Conservation (phyloP, 2,797 vertebrate genomes). For the Anguilla pacifica region DNA sequence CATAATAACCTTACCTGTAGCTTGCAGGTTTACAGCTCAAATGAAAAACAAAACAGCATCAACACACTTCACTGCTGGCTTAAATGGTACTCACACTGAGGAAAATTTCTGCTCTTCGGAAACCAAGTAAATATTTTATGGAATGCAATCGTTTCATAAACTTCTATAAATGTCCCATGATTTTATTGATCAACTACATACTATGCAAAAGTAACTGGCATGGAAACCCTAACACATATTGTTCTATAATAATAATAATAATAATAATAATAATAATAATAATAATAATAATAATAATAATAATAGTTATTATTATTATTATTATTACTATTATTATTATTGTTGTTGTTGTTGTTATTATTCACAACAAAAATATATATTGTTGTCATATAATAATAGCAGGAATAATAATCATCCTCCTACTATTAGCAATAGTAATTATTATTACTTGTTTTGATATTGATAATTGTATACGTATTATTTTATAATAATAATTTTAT, state of each 20-base stretch:
- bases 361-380: neutral
- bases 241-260: neutral
- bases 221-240: neutral
- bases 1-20: conserved; percentile 24
- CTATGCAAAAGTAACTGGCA: neutral
- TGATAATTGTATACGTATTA: neutral
- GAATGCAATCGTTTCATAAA: neutral
- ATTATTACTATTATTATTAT: neutral
- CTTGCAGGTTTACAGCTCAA: neutral
- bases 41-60: neutral
- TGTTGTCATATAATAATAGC: neutral
- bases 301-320: neutral
- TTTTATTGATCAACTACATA: neutral
- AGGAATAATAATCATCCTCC: neutral
- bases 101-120: neutral
- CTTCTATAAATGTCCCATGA: neutral
- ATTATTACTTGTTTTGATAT: neutral
- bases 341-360: neutral
- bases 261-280: conserved; percentile 7
- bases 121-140: neutral
- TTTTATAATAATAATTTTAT: neutral
- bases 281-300: neutral
- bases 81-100: neutral
- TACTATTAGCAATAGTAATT: neutral
- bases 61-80: neutral